Base-by-base conservation (phyloP, 2,797 vertebrate species). In the Megaceryle alcyon region DNA sequence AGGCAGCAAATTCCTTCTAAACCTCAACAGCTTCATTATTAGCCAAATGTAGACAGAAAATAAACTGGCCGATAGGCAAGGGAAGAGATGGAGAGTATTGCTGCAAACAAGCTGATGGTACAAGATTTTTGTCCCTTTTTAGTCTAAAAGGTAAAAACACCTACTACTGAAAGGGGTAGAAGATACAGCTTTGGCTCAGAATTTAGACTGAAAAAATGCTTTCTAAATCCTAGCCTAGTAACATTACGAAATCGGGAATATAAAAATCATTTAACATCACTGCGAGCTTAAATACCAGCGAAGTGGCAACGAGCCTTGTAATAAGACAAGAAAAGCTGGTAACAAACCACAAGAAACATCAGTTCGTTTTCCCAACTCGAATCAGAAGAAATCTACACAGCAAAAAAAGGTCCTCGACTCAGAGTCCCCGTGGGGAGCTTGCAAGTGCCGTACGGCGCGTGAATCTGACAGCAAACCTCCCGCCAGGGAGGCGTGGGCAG, bases 31-130 rank as follows among this genome's bases (percentile, higher is more conserved):
- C 65, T 90, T 65, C 86, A 65, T 26, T 31, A 54, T 21, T 26
- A 69, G 33, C 33, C 78, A 82, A 92, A 66, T 2, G 9, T 6
- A 46, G 48, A 70, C 5, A 76, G 63, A 72, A 79, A 72, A 76
- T 10, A 71, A 91, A 84, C 68, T 29, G 17, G 59, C 0, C 61
- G 69, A 75, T 11, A 68, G 82, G 82, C 37, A 71, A 63, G 78
- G 91, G 49, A 80, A 39, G 54, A 86, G 65, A 48, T 56, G n/a
- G 61, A 82, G 54, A 51, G 41, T 93, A 92, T 88, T 94, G 91
- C 94, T 95, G 92, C 84, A 88, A 92, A 95, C 72, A 87, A 94
- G 94, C 79, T 66, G 82, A 96, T 31, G 91, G 85, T 78, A 56
- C 8, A 37, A 76, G 77, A 75, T 72, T 92, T 95, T 95, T 90